Base-by-base conservation (phyloP, 1,140 invertebrate species). In the Marisa cornuarietis region DNA sequence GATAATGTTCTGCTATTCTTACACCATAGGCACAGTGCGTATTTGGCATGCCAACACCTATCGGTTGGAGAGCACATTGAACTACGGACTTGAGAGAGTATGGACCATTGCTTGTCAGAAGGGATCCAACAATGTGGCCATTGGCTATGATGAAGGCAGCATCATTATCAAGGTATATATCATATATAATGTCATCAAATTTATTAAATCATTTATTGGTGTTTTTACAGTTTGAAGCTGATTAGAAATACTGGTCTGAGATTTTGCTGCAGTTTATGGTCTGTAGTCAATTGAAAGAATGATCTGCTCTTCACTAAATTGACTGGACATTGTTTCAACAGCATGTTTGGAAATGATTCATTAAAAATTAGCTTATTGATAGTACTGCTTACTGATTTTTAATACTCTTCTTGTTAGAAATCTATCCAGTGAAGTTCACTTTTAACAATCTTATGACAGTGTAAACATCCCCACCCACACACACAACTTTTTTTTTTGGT, bases 21-120 rank as follows among this genome's bases (percentile, higher is more conserved):
- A 8, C 73, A 52, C 69, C 80, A 14, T 80, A 92, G 91, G 96
- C 52, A 98, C 97, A 61, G 96, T 99, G 1, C 92, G 96, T 80
- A 95, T 99, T 42, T 99, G 98, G 98, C 98, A 99, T 91, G 96
- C 98, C 0, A 98, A 98, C 84, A 99, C 98, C 0, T 99, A 99
- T 86, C 83, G 92, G 66, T 91, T 99, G 31, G 98, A 99, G 91
- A 98, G 95, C 18, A 99, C 97, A 0, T 92, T 99, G 1, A 99
- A 99, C 91, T 99, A 99, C 92, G 98, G 98, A 0, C 95, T 99
- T 84, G 99, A 99, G 89, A 92, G 99, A 82, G 97, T 99, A 0
- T 99, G 99, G 98, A 96, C 97, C 0, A 98, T 99, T 86, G 94
- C 95, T n/a, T 96, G 96, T 84, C 94, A 98, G 92, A 95, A 96